Base-by-base conservation (phyloP, 2,888 invertebrate genomes). In the Hemithea aestivaria region DNA sequence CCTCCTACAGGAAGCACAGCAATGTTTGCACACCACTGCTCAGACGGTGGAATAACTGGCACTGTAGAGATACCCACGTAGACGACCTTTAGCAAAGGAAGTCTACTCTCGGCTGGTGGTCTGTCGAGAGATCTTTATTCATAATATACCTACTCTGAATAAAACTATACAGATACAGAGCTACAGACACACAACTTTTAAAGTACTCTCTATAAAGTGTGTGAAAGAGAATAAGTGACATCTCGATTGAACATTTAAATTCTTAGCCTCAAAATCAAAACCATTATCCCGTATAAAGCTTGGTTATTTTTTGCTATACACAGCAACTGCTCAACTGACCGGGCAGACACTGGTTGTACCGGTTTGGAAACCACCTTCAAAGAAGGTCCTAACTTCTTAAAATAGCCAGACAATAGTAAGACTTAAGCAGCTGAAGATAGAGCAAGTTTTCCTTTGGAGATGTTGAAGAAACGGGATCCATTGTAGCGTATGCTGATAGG, bases 331-430 rank as follows among this genome's bases (percentile, higher is more conserved):
- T 51, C 58, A 60, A 59, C 62, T 48, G 55, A 60, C 68, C 61
- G 66, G 64, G 54, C 73, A 69, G 76, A 71, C 72, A 76, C 74
- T 66, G 71, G 81, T 79, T 63, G 51, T 63, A 80, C 81, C 80
- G 81, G 81, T 81, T 80, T 65, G 33, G 21, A 2, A 10, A 1
- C 0, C 11, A 10, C 22, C 20, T 28, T 35, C 11, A 24, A 37
- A 40, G 62, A 77, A 69, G 29, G 51, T 20, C 53, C 7, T 33
- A 23, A 44, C 58, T 50, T 37, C 35, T 7, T 2, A 10, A 6
- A 2, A 1, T 2, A 1, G 6, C 4, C 27, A 48, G 23, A n/a
- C 9, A 1, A 64, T 62, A 53, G 16, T 8, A 7, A 20, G 49
- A 58, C 40, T 48, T 64, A 52, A 20, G 10, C 1, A n/a, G 1